Evolutionary conservation across 2,888 invertebrate genomes (phyloP).

Genomic region (Druceiella hillmani): DNA sequence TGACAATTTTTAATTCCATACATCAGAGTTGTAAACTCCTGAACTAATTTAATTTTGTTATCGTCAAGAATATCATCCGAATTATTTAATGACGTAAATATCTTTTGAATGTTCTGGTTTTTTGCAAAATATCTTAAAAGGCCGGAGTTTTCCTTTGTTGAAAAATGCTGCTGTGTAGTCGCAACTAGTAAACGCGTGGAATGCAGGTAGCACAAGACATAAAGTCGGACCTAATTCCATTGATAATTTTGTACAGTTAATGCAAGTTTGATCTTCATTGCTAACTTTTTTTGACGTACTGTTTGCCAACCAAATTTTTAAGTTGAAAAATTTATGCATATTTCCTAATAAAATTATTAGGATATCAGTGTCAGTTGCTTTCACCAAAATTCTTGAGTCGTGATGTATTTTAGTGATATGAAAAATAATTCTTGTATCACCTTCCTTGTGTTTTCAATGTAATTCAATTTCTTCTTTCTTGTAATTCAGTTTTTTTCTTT

Average conservation of each 20-base stretch:
- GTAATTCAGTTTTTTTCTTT: too few species aligned
- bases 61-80: conserved; percentile 6
- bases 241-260: background rate
- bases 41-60: conserved; percentile 6
- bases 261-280: conserved; percentile 2
- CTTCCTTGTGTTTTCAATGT: too few species aligned
- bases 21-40: conserved; percentile 5
- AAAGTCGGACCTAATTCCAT: conserved; percentile 4
- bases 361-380: conserved; percentile 3
- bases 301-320: conserved; percentile 4
- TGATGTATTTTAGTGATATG: conserved; percentile 2
- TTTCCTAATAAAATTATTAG: conserved; percentile 3
- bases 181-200: too few species aligned
- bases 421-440: too few species aligned
- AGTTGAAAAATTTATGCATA: background rate
- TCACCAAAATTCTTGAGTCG: conserved; percentile 1
- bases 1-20: conserved; percentile 8
- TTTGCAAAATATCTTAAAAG: too few species aligned
- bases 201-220: too few species aligned
- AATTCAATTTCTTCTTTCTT: too few species aligned
- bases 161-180: too few species aligned
- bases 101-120: too few species aligned
- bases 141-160: too few species aligned
- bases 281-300: background rate
- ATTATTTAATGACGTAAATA: too few species aligned